A percentile compares a stretch with the other conserved stretches of the same genome.
phyloP scores from a whole-genome alignment of 1,140 invertebrate genomes.

The Whitmania pigra region DNA sequence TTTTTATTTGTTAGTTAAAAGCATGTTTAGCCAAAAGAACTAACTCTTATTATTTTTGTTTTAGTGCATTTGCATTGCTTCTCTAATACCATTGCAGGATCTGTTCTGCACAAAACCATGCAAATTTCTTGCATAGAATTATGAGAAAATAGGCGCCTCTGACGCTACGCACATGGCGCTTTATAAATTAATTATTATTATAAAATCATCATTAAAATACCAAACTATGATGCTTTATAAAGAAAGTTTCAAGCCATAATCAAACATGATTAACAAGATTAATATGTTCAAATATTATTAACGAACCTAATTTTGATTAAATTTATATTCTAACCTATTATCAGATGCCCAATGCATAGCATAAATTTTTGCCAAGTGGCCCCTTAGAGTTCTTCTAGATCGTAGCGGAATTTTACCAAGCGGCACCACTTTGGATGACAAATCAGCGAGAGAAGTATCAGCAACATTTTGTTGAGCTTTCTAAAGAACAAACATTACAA shows the following conservation, averaged over 20 bases:
- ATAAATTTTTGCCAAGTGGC: slow-evolving; percentile 78
- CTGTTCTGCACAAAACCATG: too few relatives aligned
- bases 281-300: neutral
- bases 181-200: too few relatives aligned
- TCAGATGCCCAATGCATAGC: slow-evolving; percentile 52
- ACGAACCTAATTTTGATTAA: neutral
- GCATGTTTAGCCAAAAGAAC: slow-evolving; percentile 16
- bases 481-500: slow-evolving; percentile 46
- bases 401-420: slow-evolving; percentile 90
- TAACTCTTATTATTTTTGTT: too few relatives aligned
- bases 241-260: neutral
- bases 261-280: neutral
- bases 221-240: too few relatives aligned
- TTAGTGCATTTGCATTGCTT: too few relatives aligned
- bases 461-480: slow-evolving; percentile 85
- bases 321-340: slow-evolving; percentile 50
- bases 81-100: too few relatives aligned
- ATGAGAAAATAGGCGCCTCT: too few relatives aligned
- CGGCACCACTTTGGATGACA: slow-evolving; percentile 75
- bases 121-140: too few relatives aligned
- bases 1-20: neutral
- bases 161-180: too few relatives aligned
- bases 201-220: too few relatives aligned
- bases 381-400: slow-evolving; percentile 73
- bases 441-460: slow-evolving; percentile 77